Percentiles rank a stretch among this genome's conserved stretches.
Evolutionary conservation across 1,140 invertebrate species (phyloP).

Genomic region (fruit fly (Drosophila melanogaster)): DNA sequence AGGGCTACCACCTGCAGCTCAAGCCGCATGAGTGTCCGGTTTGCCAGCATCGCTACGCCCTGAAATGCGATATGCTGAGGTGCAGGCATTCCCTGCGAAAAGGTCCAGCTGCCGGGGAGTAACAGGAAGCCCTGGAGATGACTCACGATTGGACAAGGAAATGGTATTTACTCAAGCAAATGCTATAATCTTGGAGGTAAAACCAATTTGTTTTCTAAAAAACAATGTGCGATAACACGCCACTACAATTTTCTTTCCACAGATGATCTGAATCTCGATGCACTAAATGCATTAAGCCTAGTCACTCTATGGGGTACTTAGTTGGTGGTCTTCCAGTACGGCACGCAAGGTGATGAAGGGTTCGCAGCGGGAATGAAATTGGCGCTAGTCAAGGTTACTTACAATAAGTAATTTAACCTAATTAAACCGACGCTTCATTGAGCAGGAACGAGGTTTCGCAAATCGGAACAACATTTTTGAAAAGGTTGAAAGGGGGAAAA

Average conservation of each 20-base stretch:
- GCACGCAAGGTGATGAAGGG: neutral
- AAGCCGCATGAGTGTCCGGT: conserved; percentile 76
- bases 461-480: neutral
- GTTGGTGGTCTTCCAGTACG: conserved; percentile 7
- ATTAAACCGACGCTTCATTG: neutral
- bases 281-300: neutral
- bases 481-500: neutral
- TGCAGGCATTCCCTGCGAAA: conserved; percentile 73
- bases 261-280: neutral
- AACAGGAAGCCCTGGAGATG: neutral
- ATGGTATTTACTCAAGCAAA: neutral
- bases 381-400: neutral
- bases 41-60: conserved; percentile 75
- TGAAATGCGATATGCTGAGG: conserved; percentile 83
- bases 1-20: conserved; percentile 76
- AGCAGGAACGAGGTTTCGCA: conserved; percentile 9
- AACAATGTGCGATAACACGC: no score
- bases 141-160: neutral
- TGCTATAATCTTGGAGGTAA: neutral
- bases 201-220: no score
- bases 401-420: neutral
- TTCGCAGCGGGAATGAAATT: conserved; percentile 1
- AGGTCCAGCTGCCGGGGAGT: conserved; percentile 2
- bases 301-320: conserved; percentile 8
- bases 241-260: no score